Conservation (phyloP, 2,113 vertebrate species). For the Phoxinus phoxinus region DNA sequence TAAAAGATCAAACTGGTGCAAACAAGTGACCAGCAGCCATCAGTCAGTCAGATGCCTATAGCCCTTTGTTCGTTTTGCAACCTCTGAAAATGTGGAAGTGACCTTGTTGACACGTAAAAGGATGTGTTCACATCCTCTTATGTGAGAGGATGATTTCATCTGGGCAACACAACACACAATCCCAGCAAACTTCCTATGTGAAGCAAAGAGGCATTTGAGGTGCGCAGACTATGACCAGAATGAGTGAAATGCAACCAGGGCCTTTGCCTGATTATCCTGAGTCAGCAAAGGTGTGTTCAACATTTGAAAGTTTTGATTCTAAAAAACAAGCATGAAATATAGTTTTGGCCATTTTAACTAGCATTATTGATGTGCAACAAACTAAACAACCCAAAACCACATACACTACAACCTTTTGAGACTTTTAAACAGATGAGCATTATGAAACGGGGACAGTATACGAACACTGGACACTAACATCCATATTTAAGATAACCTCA, state of each 20-base stretch:
- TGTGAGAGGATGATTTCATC: conserved; percentile 67
- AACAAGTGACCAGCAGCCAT: background rate
- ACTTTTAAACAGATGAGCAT: background rate
- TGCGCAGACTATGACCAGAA: conserved; percentile 2
- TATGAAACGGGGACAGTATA: background rate
- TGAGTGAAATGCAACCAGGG: conserved; percentile 6
- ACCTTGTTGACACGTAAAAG: conserved; percentile 70
- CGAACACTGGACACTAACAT: background rate
- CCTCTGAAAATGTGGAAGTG: conserved; percentile 76
- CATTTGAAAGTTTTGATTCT: background rate
- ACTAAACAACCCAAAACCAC: background rate
- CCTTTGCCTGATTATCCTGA: background rate
- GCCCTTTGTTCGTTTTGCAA: conserved; percentile 53
- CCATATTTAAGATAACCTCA: background rate
- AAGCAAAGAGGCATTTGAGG: background rate
- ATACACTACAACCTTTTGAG: background rate
- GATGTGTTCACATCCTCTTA: conserved; percentile 77
- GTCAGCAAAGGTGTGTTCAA: background rate
- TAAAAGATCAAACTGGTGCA: background rate
- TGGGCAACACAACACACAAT: conserved; percentile 63
- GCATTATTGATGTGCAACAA: background rate
- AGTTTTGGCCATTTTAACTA: no score
- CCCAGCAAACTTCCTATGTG: conserved; percentile 28
- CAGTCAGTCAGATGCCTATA: conserved; percentile 31
- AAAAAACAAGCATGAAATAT: background rate